Conservation (phyloP, 2,113 vertebrate genomes). For the Leiothrix lutea region DNA sequence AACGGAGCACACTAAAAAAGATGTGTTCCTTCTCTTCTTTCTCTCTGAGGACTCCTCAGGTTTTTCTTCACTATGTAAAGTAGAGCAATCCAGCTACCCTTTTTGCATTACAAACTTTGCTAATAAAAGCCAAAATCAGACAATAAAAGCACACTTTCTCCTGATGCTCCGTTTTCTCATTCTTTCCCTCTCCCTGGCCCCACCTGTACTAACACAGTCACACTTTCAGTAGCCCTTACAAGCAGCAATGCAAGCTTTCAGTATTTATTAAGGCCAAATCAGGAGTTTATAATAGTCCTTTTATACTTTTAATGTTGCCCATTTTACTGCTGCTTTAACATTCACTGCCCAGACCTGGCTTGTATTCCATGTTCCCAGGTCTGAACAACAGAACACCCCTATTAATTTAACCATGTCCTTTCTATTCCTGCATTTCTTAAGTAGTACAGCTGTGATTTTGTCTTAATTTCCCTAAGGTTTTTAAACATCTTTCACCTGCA, state of each 20-base stretch:
- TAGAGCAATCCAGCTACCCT: background rate
- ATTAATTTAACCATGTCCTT: conserved; percentile 59
- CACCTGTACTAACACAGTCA: conserved; percentile 51
- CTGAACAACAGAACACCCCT: conserved; percentile 52
- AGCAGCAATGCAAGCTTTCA: conserved; percentile 51
- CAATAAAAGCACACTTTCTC: conserved; percentile 7
- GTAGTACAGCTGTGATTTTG: conserved; percentile 42
- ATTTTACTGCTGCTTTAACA: conserved; percentile 66
- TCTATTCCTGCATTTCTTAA: conserved; percentile 38
- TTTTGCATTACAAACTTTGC: background rate
- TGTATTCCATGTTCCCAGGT: conserved; percentile 59
- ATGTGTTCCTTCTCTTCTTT: background rate
- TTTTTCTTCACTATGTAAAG: background rate
- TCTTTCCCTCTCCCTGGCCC: background rate
- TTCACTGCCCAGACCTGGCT: conserved; percentile 57
- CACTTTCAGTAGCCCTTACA: conserved; percentile 46
- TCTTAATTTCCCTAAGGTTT: conserved; percentile 22
- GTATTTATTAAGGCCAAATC: conserved; percentile 56
- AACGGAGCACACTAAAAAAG: background rate
- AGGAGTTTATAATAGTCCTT: conserved; percentile 67
- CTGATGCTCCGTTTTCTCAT: conserved; percentile 36
- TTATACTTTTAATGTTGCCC: conserved; percentile 63
- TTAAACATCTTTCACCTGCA: background rate
- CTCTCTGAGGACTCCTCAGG: background rate
- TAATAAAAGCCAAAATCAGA: conserved; percentile 15